Evolutionary conservation across 2,113 vertebrate species (phyloP).

Genomic region (Hippolais icterina): DNA sequence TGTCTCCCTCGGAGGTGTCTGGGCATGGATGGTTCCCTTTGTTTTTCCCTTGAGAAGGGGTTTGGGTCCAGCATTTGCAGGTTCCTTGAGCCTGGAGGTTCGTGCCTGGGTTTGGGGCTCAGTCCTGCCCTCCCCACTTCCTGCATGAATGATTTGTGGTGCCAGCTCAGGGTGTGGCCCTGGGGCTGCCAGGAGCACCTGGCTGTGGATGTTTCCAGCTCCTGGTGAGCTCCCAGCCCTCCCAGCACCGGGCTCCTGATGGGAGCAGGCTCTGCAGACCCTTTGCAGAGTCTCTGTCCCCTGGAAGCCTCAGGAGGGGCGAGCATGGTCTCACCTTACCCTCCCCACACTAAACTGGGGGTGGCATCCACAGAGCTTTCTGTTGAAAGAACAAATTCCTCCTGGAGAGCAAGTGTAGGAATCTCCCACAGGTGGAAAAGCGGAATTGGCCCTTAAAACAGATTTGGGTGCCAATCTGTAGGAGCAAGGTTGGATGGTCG

Average conservation of each 20-base stretch:
- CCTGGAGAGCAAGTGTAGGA: too few species aligned
- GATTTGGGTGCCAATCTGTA: too few species aligned
- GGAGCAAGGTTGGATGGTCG: too few species aligned
- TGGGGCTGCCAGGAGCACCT: not conserved
- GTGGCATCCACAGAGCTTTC: not conserved
- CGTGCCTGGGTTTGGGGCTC: not conserved
- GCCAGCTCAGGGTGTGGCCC: not conserved
- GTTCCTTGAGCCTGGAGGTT: not conserved
- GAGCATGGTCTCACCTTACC: rapidly evolving
- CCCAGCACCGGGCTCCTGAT: not conserved
- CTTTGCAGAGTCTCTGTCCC: not conserved
- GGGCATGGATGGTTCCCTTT: not conserved
- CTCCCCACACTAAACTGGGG: not conserved
- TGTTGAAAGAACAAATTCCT: not conserved
- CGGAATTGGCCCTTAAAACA: too few species aligned
- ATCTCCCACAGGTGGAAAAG: too few species aligned
- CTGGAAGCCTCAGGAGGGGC: not conserved
- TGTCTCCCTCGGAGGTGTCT: not conserved
- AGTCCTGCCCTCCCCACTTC: not conserved
- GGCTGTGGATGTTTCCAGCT: not conserved
- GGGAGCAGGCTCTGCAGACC: not conserved
- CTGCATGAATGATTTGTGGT: not conserved
- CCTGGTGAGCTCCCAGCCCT: not conserved
- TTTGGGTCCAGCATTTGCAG: not conserved
- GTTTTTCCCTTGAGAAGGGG: not conserved